Evolutionary conservation across 2,113 vertebrate genomes (phyloP), one percentile per base, ranked within the genome.

Genomic region (Festucalex cinctus): DNA sequence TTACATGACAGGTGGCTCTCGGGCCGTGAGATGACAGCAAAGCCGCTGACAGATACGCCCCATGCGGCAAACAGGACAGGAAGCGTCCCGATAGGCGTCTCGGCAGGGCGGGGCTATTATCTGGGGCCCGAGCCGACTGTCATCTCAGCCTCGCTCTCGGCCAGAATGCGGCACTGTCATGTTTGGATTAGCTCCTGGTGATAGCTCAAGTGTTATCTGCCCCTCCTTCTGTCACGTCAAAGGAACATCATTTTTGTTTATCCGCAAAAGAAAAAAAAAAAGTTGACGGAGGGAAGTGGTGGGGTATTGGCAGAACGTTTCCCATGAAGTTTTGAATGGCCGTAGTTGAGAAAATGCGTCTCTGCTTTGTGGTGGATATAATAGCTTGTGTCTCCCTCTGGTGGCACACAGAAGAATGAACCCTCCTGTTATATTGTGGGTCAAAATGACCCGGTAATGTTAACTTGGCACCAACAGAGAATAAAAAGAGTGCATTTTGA

Each of bases 1-100:
- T 54, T 36, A 53, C 75, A 10, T 76, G 74, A 78, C 74, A 73
- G 74, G 76, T 46, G 44, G 66, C 83, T 77, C 77, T 20, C 19
- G 76, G 74, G 81, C 73, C 78, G 70, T 28, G 60, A 77, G 80
- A 70, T 84, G 80, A 78, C 82, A 85, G 85, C 80, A 83, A 62
- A 88, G 70, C 66, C 24, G 1, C 76, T 71, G 81, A 82, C 77
- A 81, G 88, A 85, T 66, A 35, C 35, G 36, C 78, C 83, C 85
- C 86, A 48, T 44, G 82, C 73, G 79, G 79, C 71, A 69, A 70
- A 71, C 70, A 57, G 67, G 73, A 82, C 60, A 22, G 78, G 66
- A 79, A 78, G 43, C 79, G 76, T 68, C 69, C 78, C 79, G 80
- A 85, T 85, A 69, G 44, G 68, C 35, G 62, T 70, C 83, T 70